Base-by-base conservation (phyloP, 1,140 invertebrate species). In the Drosophila tropicalis region DNA sequence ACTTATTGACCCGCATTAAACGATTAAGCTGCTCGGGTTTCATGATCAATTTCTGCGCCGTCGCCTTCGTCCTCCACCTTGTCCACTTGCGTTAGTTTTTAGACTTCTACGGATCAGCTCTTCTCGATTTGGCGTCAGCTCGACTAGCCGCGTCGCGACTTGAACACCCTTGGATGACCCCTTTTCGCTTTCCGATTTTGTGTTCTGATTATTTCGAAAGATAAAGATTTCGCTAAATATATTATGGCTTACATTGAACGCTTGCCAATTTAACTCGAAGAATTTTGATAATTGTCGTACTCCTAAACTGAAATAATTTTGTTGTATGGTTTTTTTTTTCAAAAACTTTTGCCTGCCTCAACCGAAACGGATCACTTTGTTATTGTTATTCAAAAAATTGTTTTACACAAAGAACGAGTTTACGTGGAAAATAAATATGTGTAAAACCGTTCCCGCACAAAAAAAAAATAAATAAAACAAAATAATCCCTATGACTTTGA, bases 11-110 rank as follows among this genome's bases (percentile, higher is more conserved):
- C 0, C 67, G 62, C 62, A 85, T 78, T n/a, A 85, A 22, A 7
- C 78, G 77, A 60, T 83, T 83, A 0, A 83, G 22, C 41, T 82
- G 70, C 4, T 84, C 81, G 25, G 81, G 73, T 41, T 81, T 85
- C 81, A 85, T 83, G 4, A 7, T 58, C 22, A 1, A 34, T 9
- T 34, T 36, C 34, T 36, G 32, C 44, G 17, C 19, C 44, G 7
- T 19, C 44, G 13, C 19, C 17, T 34, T 29, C 66, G 10, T 17
- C 17, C 17, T 17, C 62, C 7, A 15, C 40, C 1, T 13, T 32
- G 12, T 47, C 3, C 39, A 32, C 39, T 41, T 44, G 25, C 22
- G 2, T 29, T 29, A 10, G 10, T n/a, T n/a, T n/a, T n/a, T n/a
- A n/a, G n/a, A n/a, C n/a, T n/a, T n/a, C 47, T n/a, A 22, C 3